A percentile compares a stretch with the other conserved stretches of the same genome.
phyloP scores from a whole-genome alignment of 2,797 vertebrate genomes.

The Nothura maculosa region DNA sequence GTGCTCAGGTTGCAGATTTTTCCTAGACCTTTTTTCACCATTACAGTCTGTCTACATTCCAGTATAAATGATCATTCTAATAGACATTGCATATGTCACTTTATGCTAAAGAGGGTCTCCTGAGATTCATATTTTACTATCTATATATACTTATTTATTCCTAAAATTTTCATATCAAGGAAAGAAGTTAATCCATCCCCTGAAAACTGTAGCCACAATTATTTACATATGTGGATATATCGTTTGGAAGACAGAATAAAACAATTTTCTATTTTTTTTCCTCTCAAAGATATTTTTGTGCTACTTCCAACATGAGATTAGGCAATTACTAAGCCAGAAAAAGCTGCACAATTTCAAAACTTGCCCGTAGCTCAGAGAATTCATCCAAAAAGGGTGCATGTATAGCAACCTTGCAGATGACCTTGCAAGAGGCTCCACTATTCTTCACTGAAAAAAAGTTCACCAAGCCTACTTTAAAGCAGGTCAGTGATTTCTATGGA shows the following conservation, averaged over 20 bases:
- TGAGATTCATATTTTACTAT: background rate
- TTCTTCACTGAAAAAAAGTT: background rate
- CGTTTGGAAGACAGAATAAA: background rate
- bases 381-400: background rate
- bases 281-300: background rate
- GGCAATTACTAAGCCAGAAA: background rate
- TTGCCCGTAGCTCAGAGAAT: background rate
- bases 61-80: background rate
- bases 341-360: background rate
- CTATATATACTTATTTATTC: background rate
- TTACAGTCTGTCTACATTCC: background rate
- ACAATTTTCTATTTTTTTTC: background rate
- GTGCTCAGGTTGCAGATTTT: background rate
- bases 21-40: background rate
- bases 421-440: background rate
- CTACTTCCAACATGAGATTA: background rate
- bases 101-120: background rate
- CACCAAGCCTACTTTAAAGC: background rate
- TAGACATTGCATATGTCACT: background rate
- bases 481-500: slow-evolving; percentile 1
- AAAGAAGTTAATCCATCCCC: background rate
- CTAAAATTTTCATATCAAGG: background rate
- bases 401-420: background rate
- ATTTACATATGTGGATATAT: background rate
- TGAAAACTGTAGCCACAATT: background rate